phyloP scores from a whole-genome alignment of 1,140 invertebrate species.

The Anagrus nilaparvatae region DNA sequence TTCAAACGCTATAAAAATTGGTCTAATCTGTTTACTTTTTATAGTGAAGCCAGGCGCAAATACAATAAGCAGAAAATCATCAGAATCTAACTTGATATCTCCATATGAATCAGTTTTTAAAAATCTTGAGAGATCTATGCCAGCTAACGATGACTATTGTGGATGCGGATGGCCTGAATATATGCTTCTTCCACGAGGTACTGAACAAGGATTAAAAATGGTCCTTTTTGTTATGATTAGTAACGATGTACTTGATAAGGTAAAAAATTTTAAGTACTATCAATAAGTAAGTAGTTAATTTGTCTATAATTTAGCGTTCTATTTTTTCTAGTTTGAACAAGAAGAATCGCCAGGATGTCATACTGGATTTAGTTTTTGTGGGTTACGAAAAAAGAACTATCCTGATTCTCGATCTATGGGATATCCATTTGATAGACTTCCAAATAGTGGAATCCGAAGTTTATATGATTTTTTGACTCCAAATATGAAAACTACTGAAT shows the following conservation, averaged over 20 bases:
- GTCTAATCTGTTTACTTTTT: no score
- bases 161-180: slow-evolving; percentile 48
- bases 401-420: slow-evolving; percentile 65
- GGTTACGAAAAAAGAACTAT: slow-evolving; percentile 58
- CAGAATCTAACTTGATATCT: no score
- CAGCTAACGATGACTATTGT: slow-evolving; percentile 35
- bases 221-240: slow-evolving; percentile 44
- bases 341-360: neutral
- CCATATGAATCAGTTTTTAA: no score
- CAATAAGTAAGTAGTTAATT: no score
- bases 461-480: slow-evolving; percentile 53
- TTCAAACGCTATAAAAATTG: no score
- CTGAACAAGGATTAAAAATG: slow-evolving; percentile 31
- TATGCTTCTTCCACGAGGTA: slow-evolving; percentile 42
- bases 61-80: no score
- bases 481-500: slow-evolving; percentile 54
- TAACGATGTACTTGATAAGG: slow-evolving; percentile 32
- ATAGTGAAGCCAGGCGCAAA: no score
- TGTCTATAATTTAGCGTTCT: no score
- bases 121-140: no score
- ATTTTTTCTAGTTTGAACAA: neutral
- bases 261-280: no score
- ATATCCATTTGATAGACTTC: slow-evolving; percentile 62
- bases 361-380: slow-evolving; percentile 41
- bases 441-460: slow-evolving; percentile 40